A percentile compares a stretch with the other conserved stretches of the same genome.
Evolutionary conservation across 1,140 invertebrate species (phyloP).

Genomic region (Diabrotica undecimpunctata): DNA sequence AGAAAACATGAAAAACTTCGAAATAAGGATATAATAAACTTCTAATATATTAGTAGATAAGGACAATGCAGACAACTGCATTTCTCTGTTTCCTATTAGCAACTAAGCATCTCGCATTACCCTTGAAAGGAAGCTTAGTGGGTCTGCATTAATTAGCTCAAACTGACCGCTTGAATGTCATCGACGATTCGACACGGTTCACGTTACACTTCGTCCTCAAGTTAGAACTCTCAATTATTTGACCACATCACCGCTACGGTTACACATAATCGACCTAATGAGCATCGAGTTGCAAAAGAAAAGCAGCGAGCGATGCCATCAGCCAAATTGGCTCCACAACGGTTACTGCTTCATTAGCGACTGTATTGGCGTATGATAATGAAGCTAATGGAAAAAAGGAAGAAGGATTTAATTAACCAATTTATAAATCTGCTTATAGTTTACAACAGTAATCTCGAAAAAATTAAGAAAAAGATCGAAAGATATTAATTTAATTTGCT

Average conservation of each 20-base stretch:
- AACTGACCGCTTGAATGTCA: constrained; percentile 11
- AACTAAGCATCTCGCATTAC: background rate
- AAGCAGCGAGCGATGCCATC: background rate
- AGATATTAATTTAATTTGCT: too few relatives aligned
- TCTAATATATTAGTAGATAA: too few relatives aligned
- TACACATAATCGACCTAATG: constrained; percentile 4
- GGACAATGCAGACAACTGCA: background rate
- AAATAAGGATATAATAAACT: too few relatives aligned
- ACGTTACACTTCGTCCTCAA: constrained; percentile 8
- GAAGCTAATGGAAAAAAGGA: too few relatives aligned
- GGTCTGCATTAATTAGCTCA: background rate
- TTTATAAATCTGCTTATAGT: too few relatives aligned
- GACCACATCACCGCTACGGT: background rate
- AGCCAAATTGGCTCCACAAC: too few relatives aligned
- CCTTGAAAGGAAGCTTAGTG: background rate
- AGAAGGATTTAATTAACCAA: too few relatives aligned
- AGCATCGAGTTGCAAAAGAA: constrained; percentile 4
- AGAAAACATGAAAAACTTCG: too few relatives aligned
- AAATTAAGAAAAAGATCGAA: too few relatives aligned
- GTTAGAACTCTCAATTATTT: background rate
- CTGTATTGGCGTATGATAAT: too few relatives aligned
- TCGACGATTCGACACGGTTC: constrained; percentile 3
- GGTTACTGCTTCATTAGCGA: too few relatives aligned
- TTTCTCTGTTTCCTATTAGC: background rate
- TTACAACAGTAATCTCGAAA: too few relatives aligned